Evolutionary conservation across 37 sponge, comb jelly and placozoan species (phyloP).

Genomic region (Beroe forskalii): DNA sequence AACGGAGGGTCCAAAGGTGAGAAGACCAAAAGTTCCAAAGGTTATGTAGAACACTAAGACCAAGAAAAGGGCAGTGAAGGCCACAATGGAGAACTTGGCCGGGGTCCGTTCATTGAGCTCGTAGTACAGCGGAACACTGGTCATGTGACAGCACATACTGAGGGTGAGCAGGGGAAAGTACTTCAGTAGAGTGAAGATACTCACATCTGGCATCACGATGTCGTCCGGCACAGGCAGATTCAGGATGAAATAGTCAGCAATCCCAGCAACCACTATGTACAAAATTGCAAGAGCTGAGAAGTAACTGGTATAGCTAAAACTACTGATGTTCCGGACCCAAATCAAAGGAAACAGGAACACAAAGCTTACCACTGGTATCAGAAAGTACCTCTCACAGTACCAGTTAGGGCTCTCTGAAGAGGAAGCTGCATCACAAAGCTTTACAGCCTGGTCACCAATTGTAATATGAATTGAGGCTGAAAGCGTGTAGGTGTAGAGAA

Average conservation of each 20-base stretch:
- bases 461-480: not conserved
- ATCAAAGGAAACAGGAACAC: not conserved
- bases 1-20: not conserved
- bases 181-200: not conserved
- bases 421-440: not conserved
- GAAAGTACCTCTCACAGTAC: not conserved
- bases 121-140: conserved; percentile 52
- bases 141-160: conserved; percentile 36
- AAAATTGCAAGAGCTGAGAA: not conserved
- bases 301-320: not conserved
- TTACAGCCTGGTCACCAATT: conserved; percentile 19
- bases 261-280: conserved; percentile 5
- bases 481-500: conserved; percentile 2
- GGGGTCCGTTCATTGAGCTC: not conserved
- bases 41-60: not conserved
- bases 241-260: not conserved
- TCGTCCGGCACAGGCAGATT: not conserved
- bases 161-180: not conserved
- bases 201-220: not conserved
- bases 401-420: not conserved
- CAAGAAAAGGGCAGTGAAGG: no score
- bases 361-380: not conserved
- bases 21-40: not conserved
- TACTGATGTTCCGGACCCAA: not conserved
- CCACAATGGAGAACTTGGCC: not conserved